Evolutionary conservation across 2,113 vertebrate species (phyloP).

Genomic region (Noctilio leporinus): DNA sequence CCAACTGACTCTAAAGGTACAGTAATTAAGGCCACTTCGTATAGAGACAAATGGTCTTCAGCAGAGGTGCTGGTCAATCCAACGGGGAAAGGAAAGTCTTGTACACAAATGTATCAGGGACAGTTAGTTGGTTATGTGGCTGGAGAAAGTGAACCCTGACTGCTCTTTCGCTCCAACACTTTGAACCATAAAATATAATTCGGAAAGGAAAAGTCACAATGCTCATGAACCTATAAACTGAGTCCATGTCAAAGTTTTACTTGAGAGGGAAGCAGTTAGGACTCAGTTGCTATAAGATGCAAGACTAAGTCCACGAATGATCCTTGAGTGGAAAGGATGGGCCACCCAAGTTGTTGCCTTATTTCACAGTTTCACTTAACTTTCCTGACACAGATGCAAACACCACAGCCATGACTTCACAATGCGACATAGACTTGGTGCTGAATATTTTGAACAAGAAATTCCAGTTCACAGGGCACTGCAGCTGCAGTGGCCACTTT

Average conservation of each 20-base stretch:
- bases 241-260: not conserved
- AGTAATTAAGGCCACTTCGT: not conserved
- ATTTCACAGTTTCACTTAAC: not conserved
- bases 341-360: rapidly evolving
- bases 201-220: not conserved
- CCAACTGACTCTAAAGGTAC: not conserved
- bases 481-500: too few species aligned
- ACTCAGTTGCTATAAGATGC: not conserved
- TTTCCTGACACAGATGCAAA: not conserved
- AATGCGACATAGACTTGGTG: not conserved
- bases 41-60: too few species aligned
- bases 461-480: not conserved
- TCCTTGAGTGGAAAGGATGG: not conserved
- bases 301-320: not conserved
- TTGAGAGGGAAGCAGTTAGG: not conserved
- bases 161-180: not conserved
- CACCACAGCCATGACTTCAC: not conserved
- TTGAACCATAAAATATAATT: too few species aligned
- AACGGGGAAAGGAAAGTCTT: not conserved
- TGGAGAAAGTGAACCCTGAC: not conserved
- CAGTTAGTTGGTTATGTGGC: too few species aligned
- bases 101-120: not conserved
- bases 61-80: not conserved
- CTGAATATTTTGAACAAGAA: not conserved
- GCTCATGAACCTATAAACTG: not conserved